Conservation (phyloP, 2,888 invertebrate species). For the Gastracanthus pulcherrimus region DNA sequence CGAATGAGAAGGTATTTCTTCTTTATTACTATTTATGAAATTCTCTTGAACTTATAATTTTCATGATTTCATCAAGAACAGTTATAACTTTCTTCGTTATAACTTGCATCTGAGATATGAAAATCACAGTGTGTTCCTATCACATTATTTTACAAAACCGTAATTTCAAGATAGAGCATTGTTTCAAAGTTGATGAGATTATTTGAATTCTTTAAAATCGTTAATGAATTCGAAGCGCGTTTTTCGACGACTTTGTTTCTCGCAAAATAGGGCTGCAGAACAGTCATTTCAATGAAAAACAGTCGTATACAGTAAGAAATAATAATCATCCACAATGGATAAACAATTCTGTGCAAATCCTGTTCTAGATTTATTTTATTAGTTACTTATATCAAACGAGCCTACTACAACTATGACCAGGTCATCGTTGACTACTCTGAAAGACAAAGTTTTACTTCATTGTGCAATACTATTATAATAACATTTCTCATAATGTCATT, state of each 20-base stretch:
- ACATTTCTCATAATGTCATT: background rate
- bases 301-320: background rate
- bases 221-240: background rate
- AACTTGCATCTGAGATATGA: slow-evolving; percentile 30
- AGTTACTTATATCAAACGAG: slow-evolving; percentile 8
- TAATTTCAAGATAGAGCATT: slow-evolving; percentile 3
- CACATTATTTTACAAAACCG: slow-evolving; percentile 42
- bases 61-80: slow-evolving; percentile 29
- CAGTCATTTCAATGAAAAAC: too few relatives aligned
- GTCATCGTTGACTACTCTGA: background rate
- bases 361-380: slow-evolving; percentile 9
- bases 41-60: slow-evolving; percentile 24
- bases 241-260: background rate
- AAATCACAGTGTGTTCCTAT: slow-evolving; percentile 43
- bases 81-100: slow-evolving; percentile 20
- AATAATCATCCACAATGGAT: background rate
- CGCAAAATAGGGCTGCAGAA: background rate
- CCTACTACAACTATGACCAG: background rate
- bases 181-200: background rate
- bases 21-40: slow-evolving; percentile 1
- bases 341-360: background rate
- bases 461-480: slow-evolving; percentile 6
- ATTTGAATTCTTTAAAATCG: background rate
- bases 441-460: slow-evolving; percentile 14
- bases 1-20: background rate